A percentile compares a stretch with the other conserved stretches of the same genome.
Evolutionary conservation across 2,888 invertebrate genomes (phyloP).

Genomic region (Rutpela maculata): DNA sequence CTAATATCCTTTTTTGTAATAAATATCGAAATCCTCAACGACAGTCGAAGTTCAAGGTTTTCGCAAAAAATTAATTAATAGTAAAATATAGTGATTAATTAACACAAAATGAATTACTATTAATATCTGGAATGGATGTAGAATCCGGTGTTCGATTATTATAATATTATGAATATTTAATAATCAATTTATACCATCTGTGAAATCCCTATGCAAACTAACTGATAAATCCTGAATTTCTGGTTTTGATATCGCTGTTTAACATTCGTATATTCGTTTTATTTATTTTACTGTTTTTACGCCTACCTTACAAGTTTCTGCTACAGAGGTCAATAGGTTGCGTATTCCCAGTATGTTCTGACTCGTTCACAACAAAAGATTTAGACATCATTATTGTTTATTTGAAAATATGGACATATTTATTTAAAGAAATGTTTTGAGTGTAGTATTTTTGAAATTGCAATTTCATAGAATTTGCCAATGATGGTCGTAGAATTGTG

Average conservation of each 20-base stretch:
- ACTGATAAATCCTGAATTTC: conserved; percentile 9
- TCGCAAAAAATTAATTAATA: neutral
- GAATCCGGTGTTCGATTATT: neutral
- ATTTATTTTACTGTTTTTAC: neutral
- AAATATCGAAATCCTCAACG: neutral
- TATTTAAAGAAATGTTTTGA: too few species aligned
- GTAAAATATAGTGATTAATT: neutral
- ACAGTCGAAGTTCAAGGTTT: neutral
- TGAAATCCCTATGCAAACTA: neutral
- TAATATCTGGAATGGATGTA: conserved; percentile 1
- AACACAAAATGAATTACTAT: neutral
- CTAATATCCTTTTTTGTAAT: too few species aligned
- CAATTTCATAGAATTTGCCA: too few species aligned
- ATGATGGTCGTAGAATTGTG: too few species aligned
- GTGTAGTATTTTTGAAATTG: too few species aligned
- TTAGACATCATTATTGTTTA: neutral
- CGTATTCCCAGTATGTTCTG: conserved; percentile 8
- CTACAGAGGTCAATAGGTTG: conserved; percentile 24
- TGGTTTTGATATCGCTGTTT: neutral
- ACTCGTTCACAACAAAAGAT: neutral
- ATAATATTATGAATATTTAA: neutral
- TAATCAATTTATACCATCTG: neutral
- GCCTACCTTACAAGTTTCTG: conserved; percentile 28
- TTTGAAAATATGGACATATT: too few species aligned
- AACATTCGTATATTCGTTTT: neutral